Base-by-base conservation (phyloP, 2,113 vertebrate genomes). In the Okapia johnstoni region DNA sequence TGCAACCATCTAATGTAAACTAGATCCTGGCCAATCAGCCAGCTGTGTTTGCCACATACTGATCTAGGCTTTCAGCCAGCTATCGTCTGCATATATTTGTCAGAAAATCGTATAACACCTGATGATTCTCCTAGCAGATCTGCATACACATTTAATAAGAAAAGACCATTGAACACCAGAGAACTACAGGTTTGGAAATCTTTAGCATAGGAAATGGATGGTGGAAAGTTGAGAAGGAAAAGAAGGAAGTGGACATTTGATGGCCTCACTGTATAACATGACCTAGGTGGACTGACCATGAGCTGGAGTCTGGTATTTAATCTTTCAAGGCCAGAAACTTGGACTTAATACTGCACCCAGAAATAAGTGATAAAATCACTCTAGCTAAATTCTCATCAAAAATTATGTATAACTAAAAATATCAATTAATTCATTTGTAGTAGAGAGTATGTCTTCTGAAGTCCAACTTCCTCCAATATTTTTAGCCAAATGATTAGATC, bases 1-100 rank as follows among this genome's bases (percentile, higher is more conserved):
- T 77, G 80, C 36, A 92, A 12, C 50, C 33, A 88, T 79, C 66
- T 57, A 66, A 95, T 93, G 94, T 90, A 97, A 94, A 98, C 61
- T 57, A 94, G 33, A 90, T 76, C 50, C 85, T 19, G 7, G 58
- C 84, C 83, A 76, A 54, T 93, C 80, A 92, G n/a, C 76, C 86
- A 91, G 23, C n/a, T 46, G 12, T 55, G 7, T 94, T 94, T 58
- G 57, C 26, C n/a, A 52, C 16, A 57, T 26, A 40, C 58, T 70
- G 25, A 85, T 70, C 81, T 85, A 85, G 90, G 93, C 93, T 61
- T n/a, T 58, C 58, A 93, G 93, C 93, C 94, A 97, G 48, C 43
- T 52, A 85, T 36, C 2, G 0, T 94, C 55, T 54, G 60, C 91
- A 92, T 81, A 61, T 54, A 94, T 86, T 95, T 98, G 57, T 95